phyloP scores from a whole-genome alignment of 1,140 invertebrate species.

The Drosophila arawakana region DNA sequence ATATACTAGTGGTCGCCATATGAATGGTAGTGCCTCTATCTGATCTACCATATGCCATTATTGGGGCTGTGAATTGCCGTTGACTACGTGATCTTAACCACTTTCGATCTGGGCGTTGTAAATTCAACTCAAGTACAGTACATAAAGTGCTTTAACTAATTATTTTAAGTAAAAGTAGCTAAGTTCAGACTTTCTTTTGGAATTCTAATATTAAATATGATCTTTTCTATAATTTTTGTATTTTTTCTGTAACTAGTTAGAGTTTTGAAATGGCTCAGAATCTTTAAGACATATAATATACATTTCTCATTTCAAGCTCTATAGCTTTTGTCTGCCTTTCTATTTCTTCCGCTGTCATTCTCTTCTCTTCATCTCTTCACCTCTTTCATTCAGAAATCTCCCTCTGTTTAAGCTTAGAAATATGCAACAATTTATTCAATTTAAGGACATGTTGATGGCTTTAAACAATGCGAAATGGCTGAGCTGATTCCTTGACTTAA shows the following conservation, averaged over 20 bases:
- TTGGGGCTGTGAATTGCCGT: conserved; percentile 36
- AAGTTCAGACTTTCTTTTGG: too few species aligned
- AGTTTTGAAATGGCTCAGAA: too few species aligned
- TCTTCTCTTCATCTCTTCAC: not conserved
- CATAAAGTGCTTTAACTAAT: not conserved
- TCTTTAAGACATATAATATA: too few species aligned
- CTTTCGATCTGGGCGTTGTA: not conserved
- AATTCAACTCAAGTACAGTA: not conserved
- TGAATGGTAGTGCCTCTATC: not conserved
- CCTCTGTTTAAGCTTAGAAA: conserved; percentile 59
- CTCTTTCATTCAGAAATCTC: not conserved
- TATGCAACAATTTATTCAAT: conserved; percentile 76
- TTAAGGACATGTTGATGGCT: conserved; percentile 16
- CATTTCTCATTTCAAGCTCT: not conserved
- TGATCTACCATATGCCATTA: conserved; percentile 25
- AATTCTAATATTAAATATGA: too few species aligned
- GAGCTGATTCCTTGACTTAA: conserved; percentile 27
- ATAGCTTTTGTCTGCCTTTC: not conserved
- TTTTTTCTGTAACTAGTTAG: too few species aligned
- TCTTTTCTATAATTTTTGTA: too few species aligned
- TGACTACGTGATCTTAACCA: conserved; percentile 15
- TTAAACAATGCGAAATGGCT: conserved; percentile 20
- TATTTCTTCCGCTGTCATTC: not conserved
- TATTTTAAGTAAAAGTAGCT: not conserved
- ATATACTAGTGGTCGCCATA: conserved; percentile 21